phyloP scores from a whole-genome alignment of 2,797 vertebrate species.

The Chaenodraco wilsoni region DNA sequence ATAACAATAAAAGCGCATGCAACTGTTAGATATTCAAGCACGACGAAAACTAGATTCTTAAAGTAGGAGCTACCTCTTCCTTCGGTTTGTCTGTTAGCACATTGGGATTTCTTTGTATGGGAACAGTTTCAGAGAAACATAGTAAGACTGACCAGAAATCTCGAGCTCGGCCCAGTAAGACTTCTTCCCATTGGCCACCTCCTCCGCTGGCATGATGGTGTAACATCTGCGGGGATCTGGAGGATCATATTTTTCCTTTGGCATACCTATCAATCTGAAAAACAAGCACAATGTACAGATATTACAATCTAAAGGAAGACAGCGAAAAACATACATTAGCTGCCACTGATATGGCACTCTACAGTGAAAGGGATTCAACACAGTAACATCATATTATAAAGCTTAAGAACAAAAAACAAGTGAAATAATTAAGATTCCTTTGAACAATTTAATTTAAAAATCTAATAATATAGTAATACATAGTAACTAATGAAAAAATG shows the following conservation, averaged over 20 bases:
- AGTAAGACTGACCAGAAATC: constrained; percentile 71
- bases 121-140: not conserved
- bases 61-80: not conserved
- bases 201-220: constrained; percentile 99
- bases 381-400: not conserved
- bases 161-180: constrained; percentile 96
- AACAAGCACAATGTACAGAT: not conserved
- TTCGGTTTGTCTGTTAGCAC: too few relatives aligned
- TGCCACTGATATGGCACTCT: not conserved
- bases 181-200: constrained; percentile 96
- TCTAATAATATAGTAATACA: not conserved
- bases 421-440: not conserved
- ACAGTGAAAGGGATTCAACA: not conserved
- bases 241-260: constrained; percentile 99
- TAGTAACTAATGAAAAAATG: not conserved
- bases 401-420: not conserved
- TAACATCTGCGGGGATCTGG: constrained; percentile 98
- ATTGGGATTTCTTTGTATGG: not conserved
- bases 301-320: not conserved
- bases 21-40: not conserved
- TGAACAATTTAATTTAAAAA: not conserved
- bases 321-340: not conserved
- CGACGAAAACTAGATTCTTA: not conserved
- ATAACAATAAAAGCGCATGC: too few relatives aligned
- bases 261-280: constrained; percentile 97